Base-by-base conservation (phyloP, 92 coral and sea anemone genomes). In the Zoanthus sociatus region DNA sequence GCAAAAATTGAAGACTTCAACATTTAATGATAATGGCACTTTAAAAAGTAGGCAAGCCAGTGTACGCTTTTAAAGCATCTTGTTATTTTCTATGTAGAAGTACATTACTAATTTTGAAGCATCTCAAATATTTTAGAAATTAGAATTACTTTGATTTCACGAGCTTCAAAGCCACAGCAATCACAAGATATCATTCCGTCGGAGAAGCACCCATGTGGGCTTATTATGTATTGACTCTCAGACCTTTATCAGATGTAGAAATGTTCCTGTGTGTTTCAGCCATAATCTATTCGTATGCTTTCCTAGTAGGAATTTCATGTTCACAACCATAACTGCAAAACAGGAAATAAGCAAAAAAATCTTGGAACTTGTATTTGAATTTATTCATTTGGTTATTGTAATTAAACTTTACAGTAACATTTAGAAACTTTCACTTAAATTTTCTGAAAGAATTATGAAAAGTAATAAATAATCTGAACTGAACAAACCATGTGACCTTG, bases 201-300 rank as follows among this genome's bases (percentile, higher is more conserved):
- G 94, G 94, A 56, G 94, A 79, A 61, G 94, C 94, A 26, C 94
- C 94, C 31, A 89, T 73, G 73, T 78, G 68, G 42, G 94, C 92
- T 78, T 56, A 89, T 17, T 89, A 37, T 13, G 84, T 58, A 60
- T 92, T 86, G 3, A 92, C 71, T 20, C 55, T 11, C 64, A 90
- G 83, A 37, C 93, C 92, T 74, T 88, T 86, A 78, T 89, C 92
- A 15, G 14, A 20, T 18, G 86, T 63, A 13, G 55, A 76, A 58
- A 92, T 53, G 56, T 76, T 37, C 33, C 26, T 86, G 83, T 89
- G 94, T 4, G 60, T 10, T 10, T 46, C 44, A 32, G 45, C 16
- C 87, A 88, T 85, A 60, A 56, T 64, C 55, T 68, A 89, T 51
- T 84, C 51, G 37, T 89, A 89, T 45, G 71, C 77, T 68, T 68